A percentile compares a stretch with the other conserved stretches of the same genome.
These are phyloP conservation scores for Polydrusus tereticollis DNA, from an alignment of 2,888 invertebrate species.

Conservation along the genomic window DNA sequence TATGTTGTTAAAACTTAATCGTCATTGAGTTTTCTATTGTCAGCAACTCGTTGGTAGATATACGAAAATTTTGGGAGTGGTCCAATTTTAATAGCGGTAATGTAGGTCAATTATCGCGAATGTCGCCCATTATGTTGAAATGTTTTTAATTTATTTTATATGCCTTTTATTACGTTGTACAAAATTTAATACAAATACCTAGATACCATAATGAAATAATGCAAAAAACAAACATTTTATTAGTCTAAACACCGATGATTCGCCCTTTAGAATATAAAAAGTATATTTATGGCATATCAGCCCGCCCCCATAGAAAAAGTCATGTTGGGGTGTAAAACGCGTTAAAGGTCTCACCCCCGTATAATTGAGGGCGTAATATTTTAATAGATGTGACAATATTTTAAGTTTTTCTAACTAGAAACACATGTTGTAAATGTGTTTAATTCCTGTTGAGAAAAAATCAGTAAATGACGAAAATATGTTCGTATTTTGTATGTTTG, in stretches of 20 bases:
- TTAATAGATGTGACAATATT: slow-evolving; percentile 45
- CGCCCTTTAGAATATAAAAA: neutral
- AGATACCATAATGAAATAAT: no score
- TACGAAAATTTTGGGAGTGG: slow-evolving; percentile 42
- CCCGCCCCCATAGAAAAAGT: slow-evolving; percentile 23
- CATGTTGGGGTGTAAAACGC: slow-evolving; percentile 40
- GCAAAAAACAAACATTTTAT: no score
- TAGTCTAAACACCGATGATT: no score
- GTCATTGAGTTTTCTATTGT: neutral
- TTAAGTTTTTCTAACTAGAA: slow-evolving; percentile 43
- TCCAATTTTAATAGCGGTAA: slow-evolving; percentile 43
- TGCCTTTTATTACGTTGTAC: slow-evolving; percentile 20
- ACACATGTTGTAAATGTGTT: slow-evolving; percentile 32
- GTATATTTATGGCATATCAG: slow-evolving; percentile 12
- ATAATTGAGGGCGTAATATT: slow-evolving; percentile 43
- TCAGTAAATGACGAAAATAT: slow-evolving; percentile 2
- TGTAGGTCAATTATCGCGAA: slow-evolving; percentile 46
- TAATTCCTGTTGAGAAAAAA: slow-evolving; percentile 13
- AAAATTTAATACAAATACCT: neutral
- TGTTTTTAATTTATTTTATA: slow-evolving; percentile 36
- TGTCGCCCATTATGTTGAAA: slow-evolving; percentile 41
- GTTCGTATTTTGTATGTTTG: neutral
- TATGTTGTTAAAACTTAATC: no score
- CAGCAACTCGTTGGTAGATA: slow-evolving; percentile 31
- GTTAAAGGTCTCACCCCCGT: slow-evolving; percentile 44